Evolutionary conservation across 1,140 invertebrate genomes (phyloP).

Genomic region (Orius laevigatus): DNA sequence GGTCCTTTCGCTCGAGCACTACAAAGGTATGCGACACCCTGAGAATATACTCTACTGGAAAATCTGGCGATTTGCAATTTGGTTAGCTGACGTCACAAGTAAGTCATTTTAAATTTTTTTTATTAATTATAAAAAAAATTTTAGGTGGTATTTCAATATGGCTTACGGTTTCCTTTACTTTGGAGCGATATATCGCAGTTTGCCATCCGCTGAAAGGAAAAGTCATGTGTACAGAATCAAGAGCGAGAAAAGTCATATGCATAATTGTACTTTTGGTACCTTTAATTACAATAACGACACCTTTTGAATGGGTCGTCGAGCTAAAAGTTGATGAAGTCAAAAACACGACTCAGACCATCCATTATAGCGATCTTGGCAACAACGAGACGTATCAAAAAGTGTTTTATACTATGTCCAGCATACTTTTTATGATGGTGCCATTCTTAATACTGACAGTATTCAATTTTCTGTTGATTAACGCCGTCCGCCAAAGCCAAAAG

Average conservation of each 20-base stretch:
- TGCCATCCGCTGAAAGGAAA: conserved; percentile 55
- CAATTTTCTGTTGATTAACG: conserved; percentile 47
- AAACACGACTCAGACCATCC: no score
- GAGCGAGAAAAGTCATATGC: conserved; percentile 39
- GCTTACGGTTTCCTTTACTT: conserved; percentile 57
- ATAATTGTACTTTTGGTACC: conserved; percentile 43
- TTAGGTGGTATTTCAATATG: conserved; percentile 52
- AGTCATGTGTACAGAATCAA: conserved; percentile 42
- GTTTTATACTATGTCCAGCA: no score
- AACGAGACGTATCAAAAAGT: no score
- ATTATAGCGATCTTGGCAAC: no score
- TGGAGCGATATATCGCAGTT: conserved; percentile 57
- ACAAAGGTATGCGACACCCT: conserved; percentile 31
- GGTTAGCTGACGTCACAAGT: conserved; percentile 43
- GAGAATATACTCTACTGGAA: conserved; percentile 29
- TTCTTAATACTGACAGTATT: conserved; percentile 45
- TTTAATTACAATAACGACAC: conserved; percentile 39
- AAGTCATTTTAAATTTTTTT: conserved; percentile 25
- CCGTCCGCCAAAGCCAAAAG: conserved; percentile 38
- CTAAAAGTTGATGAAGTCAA: no score
- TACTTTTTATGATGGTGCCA: conserved; percentile 43
- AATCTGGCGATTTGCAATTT: conserved; percentile 37
- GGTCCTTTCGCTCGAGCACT: conserved; percentile 42
- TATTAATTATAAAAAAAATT: conserved; percentile 13
- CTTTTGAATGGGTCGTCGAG: conserved; percentile 40